These are phyloP conservation scores for Agrochola litura DNA, from an alignment of 2,888 invertebrate genomes.

Conservation along the genomic window DNA sequence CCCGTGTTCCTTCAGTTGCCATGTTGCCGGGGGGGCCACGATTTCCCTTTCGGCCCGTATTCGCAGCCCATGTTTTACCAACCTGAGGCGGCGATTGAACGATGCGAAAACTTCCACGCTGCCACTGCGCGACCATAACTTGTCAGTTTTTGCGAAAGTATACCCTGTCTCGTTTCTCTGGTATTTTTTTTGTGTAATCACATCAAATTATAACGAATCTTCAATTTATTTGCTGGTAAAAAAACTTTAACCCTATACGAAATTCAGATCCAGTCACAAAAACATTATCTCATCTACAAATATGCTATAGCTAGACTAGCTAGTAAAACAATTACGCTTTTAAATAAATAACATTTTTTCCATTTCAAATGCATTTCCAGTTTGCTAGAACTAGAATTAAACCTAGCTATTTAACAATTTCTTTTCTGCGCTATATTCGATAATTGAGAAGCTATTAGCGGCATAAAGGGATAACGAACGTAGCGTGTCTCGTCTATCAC, in stretches of 20 bases:
- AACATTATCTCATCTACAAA: neutral
- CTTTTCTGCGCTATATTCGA: neutral
- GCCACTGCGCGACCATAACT: neutral
- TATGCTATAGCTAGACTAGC: neutral
- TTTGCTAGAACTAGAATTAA: constrained; percentile 1
- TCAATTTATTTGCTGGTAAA: neutral
- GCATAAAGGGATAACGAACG: neutral
- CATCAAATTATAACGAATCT: too few species aligned
- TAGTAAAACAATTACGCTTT: too few species aligned
- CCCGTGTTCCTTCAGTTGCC: too few species aligned
- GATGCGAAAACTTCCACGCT: neutral
- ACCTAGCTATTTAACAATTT: neutral
- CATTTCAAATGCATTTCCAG: neutral
- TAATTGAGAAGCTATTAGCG: neutral
- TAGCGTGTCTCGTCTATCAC: neutral
- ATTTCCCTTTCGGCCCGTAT: too few species aligned
- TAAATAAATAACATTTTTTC: neutral
- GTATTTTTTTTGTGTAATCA: neutral
- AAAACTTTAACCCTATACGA: neutral
- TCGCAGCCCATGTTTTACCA: too few species aligned
- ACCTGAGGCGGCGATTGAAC: too few species aligned
- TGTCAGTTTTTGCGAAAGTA: neutral
- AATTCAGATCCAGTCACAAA: neutral
- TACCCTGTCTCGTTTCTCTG: neutral
- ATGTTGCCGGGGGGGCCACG: too few species aligned